Evolutionary conservation across 2,888 invertebrate genomes (phyloP), one percentile per base, ranked within the genome.

Genomic region (Eurois occulta): DNA sequence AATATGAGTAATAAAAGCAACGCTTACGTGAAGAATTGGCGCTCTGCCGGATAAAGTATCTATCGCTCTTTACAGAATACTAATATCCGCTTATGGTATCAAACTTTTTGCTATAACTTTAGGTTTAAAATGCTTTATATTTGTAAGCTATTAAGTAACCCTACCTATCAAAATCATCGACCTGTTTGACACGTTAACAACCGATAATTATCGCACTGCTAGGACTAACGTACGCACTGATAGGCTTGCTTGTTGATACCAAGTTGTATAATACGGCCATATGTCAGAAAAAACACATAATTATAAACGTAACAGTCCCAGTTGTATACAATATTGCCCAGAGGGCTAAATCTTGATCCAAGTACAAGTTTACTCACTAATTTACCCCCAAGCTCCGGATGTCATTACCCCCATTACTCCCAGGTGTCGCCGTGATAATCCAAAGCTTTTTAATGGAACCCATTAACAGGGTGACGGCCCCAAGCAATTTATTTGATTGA

Each of bases 1-100:
- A 86, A 86, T 86, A 86, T 87, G 76, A 82, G 86, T 80, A 82
- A 82, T 87, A 85, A 87, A 87, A 87, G 72, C 75, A 87, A 76
- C 72, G 74, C 74, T 84, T 78, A 71, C 74, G 73, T 85, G 86
- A 86, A 64, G 87, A 74, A 85, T 85, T 79, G 82, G 82, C 77
- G 74, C 58, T 75, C 24, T 62, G 82, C 78, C 79, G 75, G 62
- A 46, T 75, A 72, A 66, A 71, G 68, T 79, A 69, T 69, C 77
- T 72, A 28, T 24, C 48, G 69, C 69, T n/a, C 43, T 81, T 58
- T 62, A 52, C 65, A 72, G 72, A 71, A 83, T 80, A 80, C 74
- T 85, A 80, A 82, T 82, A 68, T 67, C 52, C n/a, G 24, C 13
- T 43, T n/a, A n/a, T 21, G 13, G 21, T 21, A 68, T 21, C 32